phyloP scores from a whole-genome alignment of 1,140 invertebrate genomes.

The Samia ricini region DNA sequence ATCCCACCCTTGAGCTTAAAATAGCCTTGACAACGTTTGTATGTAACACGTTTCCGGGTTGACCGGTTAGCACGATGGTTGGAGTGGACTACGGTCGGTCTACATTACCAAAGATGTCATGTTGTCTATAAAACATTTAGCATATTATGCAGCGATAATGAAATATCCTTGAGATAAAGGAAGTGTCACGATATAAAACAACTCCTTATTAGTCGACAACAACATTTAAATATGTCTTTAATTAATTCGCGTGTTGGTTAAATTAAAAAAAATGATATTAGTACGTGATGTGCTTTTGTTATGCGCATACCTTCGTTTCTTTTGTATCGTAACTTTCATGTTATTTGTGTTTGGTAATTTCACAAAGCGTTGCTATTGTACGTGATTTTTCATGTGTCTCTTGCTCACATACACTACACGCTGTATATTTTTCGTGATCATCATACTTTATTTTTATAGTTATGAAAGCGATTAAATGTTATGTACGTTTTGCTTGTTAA shows the following conservation, averaged over 20 bases:
- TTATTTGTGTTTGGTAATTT: conserved; percentile 70
- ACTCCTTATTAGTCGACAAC: conserved; percentile 10
- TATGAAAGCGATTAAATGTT: no score
- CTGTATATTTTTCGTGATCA: conserved; percentile 50
- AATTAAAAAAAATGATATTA: conserved; percentile 7
- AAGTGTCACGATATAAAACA: conserved; percentile 14
- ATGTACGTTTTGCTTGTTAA: conserved; percentile 28
- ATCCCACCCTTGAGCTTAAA: conserved; percentile 36
- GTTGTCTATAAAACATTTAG: conserved; percentile 9
- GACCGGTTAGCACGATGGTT: conserved; percentile 11
- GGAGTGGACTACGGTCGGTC: conserved; percentile 14
- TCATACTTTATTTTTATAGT: conserved; percentile 22
- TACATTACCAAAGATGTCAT: conserved; percentile 24
- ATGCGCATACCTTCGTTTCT: conserved; percentile 64
- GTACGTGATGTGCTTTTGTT: conserved; percentile 48
- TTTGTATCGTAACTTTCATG: conserved; percentile 60
- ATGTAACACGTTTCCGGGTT: conserved; percentile 31
- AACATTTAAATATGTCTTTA: conserved; percentile 12
- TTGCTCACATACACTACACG: conserved; percentile 53
- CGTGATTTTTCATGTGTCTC: conserved; percentile 60
- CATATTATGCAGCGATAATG: conserved; percentile 13
- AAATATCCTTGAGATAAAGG: conserved; percentile 27
- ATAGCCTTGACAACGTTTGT: conserved; percentile 38
- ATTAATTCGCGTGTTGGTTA: conserved; percentile 13
- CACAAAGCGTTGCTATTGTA: conserved; percentile 49